A percentile compares a stretch with the other conserved stretches of the same genome.
Conservation (phyloP, 2,797 vertebrate species). For the Lateolabrax maculatus region DNA sequence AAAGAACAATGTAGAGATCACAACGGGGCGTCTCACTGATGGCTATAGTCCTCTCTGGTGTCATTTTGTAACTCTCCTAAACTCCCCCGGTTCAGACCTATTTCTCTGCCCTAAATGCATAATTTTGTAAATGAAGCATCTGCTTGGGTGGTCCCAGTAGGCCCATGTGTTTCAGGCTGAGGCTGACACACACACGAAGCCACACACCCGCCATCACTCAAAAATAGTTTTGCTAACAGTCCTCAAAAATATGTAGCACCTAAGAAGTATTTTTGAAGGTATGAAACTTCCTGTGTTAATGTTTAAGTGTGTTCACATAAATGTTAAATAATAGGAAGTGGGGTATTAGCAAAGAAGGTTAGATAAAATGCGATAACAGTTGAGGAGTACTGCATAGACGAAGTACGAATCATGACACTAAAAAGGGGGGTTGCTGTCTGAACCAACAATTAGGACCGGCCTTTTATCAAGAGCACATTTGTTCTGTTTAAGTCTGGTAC, state of each 20-base stretch:
- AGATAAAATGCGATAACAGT: constrained; percentile 16
- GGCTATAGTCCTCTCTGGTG: constrained; percentile 59
- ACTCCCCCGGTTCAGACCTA: constrained; percentile 73
- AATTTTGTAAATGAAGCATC: constrained; percentile 81
- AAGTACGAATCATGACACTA: constrained; percentile 11
- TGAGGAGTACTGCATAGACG: constrained; percentile 5
- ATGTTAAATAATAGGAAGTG: neutral
- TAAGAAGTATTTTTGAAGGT: neutral
- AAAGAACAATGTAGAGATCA: constrained; percentile 36
- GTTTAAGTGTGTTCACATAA: neutral
- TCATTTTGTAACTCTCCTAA: constrained; percentile 67
- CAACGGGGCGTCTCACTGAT: constrained; percentile 45
- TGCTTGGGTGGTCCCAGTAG: constrained; percentile 77
- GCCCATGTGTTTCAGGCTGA: constrained; percentile 54
- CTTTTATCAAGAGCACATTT: constrained; percentile 27
- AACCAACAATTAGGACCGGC: constrained; percentile 34
- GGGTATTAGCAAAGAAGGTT: neutral
- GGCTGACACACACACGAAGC: constrained; percentile 35
- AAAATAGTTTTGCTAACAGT: constrained; percentile 57
- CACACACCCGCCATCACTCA: constrained; percentile 43
- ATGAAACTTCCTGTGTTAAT: neutral
- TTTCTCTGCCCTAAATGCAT: constrained; percentile 82
- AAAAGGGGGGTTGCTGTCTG: constrained; percentile 23
- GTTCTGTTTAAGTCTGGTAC: neutral
- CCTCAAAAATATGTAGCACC: constrained; percentile 38